Base-by-base conservation (phyloP, 23 tunicate species). In the Phallusia fumigata region DNA sequence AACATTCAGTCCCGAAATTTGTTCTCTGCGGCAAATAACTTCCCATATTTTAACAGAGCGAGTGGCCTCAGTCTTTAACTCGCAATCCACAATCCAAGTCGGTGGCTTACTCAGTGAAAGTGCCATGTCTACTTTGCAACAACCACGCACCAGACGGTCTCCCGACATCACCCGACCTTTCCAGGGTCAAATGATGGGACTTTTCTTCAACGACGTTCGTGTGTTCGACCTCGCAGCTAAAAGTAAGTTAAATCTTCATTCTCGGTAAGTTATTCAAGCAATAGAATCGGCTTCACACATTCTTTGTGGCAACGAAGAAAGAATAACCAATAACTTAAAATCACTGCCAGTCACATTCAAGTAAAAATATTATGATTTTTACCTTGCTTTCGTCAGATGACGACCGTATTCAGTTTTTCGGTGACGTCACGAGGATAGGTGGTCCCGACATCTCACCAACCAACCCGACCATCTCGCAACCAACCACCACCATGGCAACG, bases 11-110 rank as follows among this genome's bases (percentile, higher is more conserved):
- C n/a, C n/a, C 15, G 58, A 51, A 13, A 51, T 51, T 15, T 51
- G 15, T 51, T 18, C 58, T 15, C 58, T 15, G 18, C 18, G 15
- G 58, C 58, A 51, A 51, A 51, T 51, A 40, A 5, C 47, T 58
- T 58, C 5, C 15, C 0, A 21, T 76, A 19, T 87, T 24, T 31
- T 58, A 65, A 77, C 85, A 93, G 98, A 85, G 65, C 53, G 64
- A 22, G 84, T 74, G 33, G 80, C 84, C 79, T 79, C 98, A 19
- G 99, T 96, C 18, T 96, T 96, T 75, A 96, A 88, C 78, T 91
- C 99, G 8, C 96, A 96, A 79, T 90, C 96, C 49, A 76, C 36
- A 33, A 96, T 96, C 8, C 88, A 91, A 82, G 85, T 96, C 53
- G 99, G 99, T 45, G 99, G 99, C 30, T 30, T 83, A 1, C 73